A percentile compares a stretch with the other conserved stretches of the same genome.
Conservation (phyloP, 2,888 invertebrate species). For the Chrysomela aeneicollis region DNA sequence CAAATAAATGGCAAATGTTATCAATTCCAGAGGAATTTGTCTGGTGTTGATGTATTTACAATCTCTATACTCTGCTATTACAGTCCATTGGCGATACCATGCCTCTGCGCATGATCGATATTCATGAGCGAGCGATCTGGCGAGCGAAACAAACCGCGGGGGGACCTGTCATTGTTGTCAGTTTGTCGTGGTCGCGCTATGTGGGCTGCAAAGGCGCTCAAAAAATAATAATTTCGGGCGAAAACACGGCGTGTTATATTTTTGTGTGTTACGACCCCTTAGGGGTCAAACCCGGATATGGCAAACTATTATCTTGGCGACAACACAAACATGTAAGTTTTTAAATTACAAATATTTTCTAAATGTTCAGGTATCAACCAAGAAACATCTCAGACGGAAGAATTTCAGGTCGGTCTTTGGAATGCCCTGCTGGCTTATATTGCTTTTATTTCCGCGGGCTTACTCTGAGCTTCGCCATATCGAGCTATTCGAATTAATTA, state of each 20-base stretch:
- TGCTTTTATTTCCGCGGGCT: too few species aligned
- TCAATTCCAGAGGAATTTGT: too few species aligned
- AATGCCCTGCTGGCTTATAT: too few species aligned
- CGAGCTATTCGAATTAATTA: too few species aligned
- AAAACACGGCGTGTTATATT: slow-evolving; percentile 51
- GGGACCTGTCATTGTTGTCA: slow-evolving; percentile 26
- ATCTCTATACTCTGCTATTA: not conserved
- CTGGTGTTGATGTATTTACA: too few species aligned
- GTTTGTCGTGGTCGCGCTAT: slow-evolving; percentile 28
- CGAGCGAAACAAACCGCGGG: slow-evolving; percentile 3
- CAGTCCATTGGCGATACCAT: not conserved
- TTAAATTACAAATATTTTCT: not conserved
- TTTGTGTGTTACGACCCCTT: slow-evolving; percentile 53
- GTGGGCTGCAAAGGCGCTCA: slow-evolving; percentile 13
- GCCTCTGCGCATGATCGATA: slow-evolving; percentile 13
- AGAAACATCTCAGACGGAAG: too few species aligned
- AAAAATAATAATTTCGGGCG: slow-evolving; percentile 30
- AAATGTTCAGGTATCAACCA: not conserved
- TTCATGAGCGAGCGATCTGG: not conserved
- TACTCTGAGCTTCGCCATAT: too few species aligned
- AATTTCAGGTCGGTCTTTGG: too few species aligned
- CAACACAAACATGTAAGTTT: slow-evolving; percentile 43
- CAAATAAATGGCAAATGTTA: too few species aligned
- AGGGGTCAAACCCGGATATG: slow-evolving; percentile 56
- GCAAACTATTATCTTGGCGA: slow-evolving; percentile 52